Evolutionary conservation across 2,888 invertebrate genomes (phyloP), one percentile per base, ranked within the genome.

Genomic region (Dicycla oo): DNA sequence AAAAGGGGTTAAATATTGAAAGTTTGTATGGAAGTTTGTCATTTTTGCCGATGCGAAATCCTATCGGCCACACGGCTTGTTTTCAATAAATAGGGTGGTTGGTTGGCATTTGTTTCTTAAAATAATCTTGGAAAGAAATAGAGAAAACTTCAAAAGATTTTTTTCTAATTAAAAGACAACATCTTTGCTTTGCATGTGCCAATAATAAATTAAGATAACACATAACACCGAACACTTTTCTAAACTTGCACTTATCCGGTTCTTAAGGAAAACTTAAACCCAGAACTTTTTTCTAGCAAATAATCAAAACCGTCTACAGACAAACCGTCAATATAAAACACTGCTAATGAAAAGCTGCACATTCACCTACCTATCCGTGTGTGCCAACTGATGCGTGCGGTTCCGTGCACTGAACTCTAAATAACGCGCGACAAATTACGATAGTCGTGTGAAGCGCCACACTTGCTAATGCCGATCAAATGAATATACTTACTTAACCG

Each of bases 391-490:
- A 89, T 89, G 91, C 91, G 91, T 88, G 88, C 58, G 84, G 86
- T 82, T 81, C 85, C 87, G 84, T 87, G 91, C 90, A 88, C 77
- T 88, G 89, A 90, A 89, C 91, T 89, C 89, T 77, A 86, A 81
- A 86, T 90, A 93, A 91, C 89, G 86, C 89, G 91, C 89, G 90
- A 92, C 92, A 92, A 92, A 94, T 92, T 91, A 88, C 90, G 86
- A 90, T 88, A 89, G 87, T 89, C 94, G 94, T 94, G 94, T 88
- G 94, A 94, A 94, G 86, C 82, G 80, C 74, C 87, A 90, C 94
- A 94, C 91, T 90, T 90, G 90, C 84, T 88, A 87, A 88, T 87
- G 82, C 86, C 74, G 81, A 84, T 85, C 87, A 85, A 88, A 86
- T 88, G 82, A 87, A 87, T 87, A 86, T 82, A 83, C 78, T 82